phyloP scores from a whole-genome alignment of 2,888 invertebrate genomes.

The Mactromeris polynyma region DNA sequence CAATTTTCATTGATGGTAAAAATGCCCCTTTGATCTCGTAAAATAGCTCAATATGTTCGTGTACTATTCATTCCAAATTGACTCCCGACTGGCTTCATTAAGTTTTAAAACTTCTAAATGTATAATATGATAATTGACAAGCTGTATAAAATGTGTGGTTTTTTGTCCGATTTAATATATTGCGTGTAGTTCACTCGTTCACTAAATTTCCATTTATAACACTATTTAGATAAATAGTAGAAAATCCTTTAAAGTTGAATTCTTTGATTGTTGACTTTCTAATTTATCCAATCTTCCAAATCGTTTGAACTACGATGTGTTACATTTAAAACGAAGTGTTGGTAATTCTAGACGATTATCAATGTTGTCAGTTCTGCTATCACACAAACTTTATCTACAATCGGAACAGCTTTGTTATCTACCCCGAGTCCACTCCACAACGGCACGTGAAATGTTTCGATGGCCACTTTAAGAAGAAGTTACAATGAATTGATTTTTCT shows the following conservation, averaged over 20 bases:
- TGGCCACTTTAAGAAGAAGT: constrained; percentile 13
- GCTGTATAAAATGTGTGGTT: neutral
- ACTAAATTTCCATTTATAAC: constrained; percentile 17
- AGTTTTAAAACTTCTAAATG: neutral
- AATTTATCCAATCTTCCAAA: constrained; percentile 20
- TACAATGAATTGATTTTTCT: constrained; percentile 19
- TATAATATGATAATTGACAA: neutral
- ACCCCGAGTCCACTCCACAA: neutral
- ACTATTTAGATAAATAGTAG: constrained; percentile 28
- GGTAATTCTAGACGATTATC: neutral
- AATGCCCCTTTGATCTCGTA: constrained; percentile 29
- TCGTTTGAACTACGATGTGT: constrained; percentile 24
- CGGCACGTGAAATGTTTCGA: constrained; percentile 27
- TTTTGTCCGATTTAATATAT: constrained; percentile 19
- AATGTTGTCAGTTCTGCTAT: neutral
- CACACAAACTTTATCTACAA: neutral
- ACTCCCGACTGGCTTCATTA: neutral
- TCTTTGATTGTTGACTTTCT: constrained; percentile 33
- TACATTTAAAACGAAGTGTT: neutral
- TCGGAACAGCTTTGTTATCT: neutral
- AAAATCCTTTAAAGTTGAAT: constrained; percentile 39
- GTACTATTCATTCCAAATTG: constrained; percentile 21
- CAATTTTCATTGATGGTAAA: constrained; percentile 33
- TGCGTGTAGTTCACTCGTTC: neutral
- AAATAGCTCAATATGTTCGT: constrained; percentile 21